Evolutionary conservation across 1,140 invertebrate species (phyloP), one percentile per base, ranked within the genome.

Genomic region (Myzus persicae): DNA sequence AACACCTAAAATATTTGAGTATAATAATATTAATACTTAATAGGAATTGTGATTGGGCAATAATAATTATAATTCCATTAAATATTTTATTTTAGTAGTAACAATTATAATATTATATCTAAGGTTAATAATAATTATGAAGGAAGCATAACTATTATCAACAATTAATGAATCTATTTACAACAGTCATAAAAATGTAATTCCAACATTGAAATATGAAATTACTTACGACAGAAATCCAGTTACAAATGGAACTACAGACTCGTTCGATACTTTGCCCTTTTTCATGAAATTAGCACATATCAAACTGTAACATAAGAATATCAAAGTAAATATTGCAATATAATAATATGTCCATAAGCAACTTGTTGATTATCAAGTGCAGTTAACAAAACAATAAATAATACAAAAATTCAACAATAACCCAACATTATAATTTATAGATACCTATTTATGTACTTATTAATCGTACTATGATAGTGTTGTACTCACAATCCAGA

Each of bases 181-280:
- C 31, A 4, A n/a, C 59, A 67, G 59, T 67, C 1, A 67, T 1
- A 18, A 5, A 36, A n/a, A 6, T 76, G 14, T 76, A 76, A 7
- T 51, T 24, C 22, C 6, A n/a, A 76, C 5, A 1, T 76, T 18
- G 36, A 76, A 14, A 67, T n/a, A 67, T 14, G 31, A 67, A 91
- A 93, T 94, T 44, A 96, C 97, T 96, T 96, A 97, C 97, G 97
- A 97, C 94, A 97, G 95, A 94, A 97, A 96, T 94, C 97, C 97
- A 94, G 96, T 97, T 92, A 97, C 95, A 95, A 98, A 98, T 90
- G 97, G 97, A 93, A 98, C 95, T 1, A 96, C 96, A 9, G 97
- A 97, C 20, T 96, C 95, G 94, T 97, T 97, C 24, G 96, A 97
- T 11, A 97, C 97, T 42, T 96, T 96, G 93, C 96, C 96, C 95